These are phyloP conservation scores for Saccopteryx leptura DNA, from an alignment of 2,113 vertebrate genomes.

Conservation along the genomic window DNA sequence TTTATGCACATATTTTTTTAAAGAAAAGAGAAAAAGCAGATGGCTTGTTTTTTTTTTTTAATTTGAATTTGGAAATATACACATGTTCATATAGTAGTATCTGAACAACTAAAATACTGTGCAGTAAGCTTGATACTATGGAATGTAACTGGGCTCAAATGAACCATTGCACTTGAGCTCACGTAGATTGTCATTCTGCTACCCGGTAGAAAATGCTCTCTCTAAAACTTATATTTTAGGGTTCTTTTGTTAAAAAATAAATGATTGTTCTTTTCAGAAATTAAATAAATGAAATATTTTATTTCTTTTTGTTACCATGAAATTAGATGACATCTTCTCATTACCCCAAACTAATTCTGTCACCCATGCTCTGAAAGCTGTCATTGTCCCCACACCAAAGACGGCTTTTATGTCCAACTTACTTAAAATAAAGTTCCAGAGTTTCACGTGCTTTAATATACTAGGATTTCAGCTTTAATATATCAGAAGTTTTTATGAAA, in stretches of 20 bases:
- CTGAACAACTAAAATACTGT: conserved; percentile 77
- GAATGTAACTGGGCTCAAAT: conserved; percentile 81
- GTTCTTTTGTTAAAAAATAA: conserved; percentile 39
- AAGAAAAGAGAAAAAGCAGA: conserved; percentile 83
- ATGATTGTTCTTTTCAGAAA: background rate
- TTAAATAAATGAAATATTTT: background rate
- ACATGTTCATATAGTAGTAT: conserved; percentile 84
- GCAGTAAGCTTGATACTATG: conserved; percentile 73
- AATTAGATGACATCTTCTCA: background rate
- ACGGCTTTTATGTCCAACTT: background rate
- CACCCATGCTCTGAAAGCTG: background rate
- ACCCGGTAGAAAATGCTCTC: conserved; percentile 74
- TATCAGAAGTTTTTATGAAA: background rate
- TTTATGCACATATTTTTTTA: conserved; percentile 63
- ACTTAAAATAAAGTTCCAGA: background rate
- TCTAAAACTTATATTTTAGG: conserved; percentile 75
- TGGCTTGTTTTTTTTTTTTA: conserved; percentile 87
- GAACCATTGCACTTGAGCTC: conserved; percentile 79
- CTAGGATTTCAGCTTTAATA: background rate
- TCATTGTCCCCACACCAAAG: background rate
- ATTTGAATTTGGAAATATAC: conserved; percentile 85
- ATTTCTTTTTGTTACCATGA: background rate
- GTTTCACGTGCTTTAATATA: background rate
- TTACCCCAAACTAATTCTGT: background rate
- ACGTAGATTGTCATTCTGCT: conserved; percentile 69